These are phyloP conservation scores for Tridacna gigas DNA, from an alignment of 2,888 invertebrate genomes.

Conservation along the genomic window DNA sequence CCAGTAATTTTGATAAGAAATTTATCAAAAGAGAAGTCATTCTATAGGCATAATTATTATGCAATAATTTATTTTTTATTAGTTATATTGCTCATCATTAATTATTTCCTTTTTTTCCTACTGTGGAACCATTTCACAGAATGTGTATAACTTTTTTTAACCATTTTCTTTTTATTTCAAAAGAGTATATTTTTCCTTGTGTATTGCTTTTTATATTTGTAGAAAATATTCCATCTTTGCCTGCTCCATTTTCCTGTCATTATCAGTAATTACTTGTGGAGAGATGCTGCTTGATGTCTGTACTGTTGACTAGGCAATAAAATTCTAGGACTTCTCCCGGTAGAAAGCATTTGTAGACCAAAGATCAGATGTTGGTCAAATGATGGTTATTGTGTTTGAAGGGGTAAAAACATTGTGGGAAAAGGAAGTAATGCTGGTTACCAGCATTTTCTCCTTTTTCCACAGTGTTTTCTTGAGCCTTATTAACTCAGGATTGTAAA, in stretches of 20 bases:
- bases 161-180: background rate
- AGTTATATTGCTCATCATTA: slow-evolving; percentile 18
- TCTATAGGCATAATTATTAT: slow-evolving; percentile 21
- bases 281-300: no score
- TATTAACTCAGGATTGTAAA: no score
- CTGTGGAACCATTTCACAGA: slow-evolving; percentile 11
- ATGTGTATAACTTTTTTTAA: slow-evolving; percentile 15
- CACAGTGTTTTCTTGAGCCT: background rate
- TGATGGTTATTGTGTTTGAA: background rate
- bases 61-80: slow-evolving; percentile 25
- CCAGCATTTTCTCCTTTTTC: background rate
- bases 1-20: background rate
- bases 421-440: background rate
- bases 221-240: background rate
- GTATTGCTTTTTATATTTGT: slow-evolving; percentile 17
- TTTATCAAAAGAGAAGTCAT: background rate
- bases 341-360: no score
- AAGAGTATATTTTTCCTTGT: background rate
- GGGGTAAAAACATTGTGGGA: background rate
- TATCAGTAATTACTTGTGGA: no score
- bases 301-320: no score
- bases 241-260: no score
- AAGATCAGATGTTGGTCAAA: no score
- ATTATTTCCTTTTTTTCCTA: background rate
- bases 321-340: no score